Percentiles rank a stretch among this genome's conserved stretches.
phyloP scores from a whole-genome alignment of 2,113 vertebrate genomes.

The Butastur rufipennis region DNA sequence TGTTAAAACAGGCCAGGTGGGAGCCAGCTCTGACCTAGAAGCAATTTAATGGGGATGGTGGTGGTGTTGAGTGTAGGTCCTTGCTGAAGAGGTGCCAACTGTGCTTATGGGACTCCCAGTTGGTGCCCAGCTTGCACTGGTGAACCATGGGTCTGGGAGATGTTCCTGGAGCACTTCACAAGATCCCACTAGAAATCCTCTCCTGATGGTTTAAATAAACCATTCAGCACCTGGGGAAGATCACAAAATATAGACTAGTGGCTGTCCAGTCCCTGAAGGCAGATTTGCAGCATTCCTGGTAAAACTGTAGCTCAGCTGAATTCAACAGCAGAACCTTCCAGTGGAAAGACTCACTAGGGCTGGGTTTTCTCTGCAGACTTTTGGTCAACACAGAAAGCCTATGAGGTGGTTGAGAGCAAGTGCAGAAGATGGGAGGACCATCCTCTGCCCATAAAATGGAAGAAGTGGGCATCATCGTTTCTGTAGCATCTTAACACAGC shows the following conservation, averaged over 20 bases:
- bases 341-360: background rate
- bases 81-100: background rate
- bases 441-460: background rate
- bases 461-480: background rate
- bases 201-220: background rate
- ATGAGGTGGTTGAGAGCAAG: accelerated
- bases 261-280: background rate
- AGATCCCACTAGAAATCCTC: background rate
- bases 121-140: background rate
- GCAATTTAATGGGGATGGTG: background rate
- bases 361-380: background rate
- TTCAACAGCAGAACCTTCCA: background rate
- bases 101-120: background rate
- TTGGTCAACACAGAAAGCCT: background rate
- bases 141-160: background rate
- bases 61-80: background rate
- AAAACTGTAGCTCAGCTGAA: background rate
- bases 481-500: background rate
- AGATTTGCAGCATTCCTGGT: background rate
- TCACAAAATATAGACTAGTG: accelerated
- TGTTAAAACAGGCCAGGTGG: background rate
- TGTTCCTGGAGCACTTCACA: background rate
- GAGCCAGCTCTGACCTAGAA: background rate
- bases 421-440: background rate
- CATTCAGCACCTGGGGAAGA: background rate